Evolutionary conservation across 2,113 vertebrate genomes (phyloP).

Genomic region (Hystrix brachyura): DNA sequence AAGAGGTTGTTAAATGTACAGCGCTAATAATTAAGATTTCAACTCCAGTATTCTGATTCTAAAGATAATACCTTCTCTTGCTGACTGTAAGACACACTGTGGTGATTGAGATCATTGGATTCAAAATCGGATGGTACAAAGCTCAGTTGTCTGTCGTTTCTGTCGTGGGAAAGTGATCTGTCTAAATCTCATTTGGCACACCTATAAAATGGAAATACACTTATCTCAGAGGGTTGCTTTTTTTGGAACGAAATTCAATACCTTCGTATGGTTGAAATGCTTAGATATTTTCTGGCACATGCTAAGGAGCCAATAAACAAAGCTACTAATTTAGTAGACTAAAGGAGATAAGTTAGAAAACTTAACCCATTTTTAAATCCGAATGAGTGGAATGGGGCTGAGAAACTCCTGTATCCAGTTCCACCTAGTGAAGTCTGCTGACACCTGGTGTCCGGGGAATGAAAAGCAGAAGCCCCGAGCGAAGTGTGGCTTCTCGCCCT

Average conservation of each 20-base stretch:
- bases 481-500: background rate
- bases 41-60: background rate
- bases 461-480: background rate
- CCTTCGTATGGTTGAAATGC: background rate
- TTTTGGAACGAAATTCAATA: background rate
- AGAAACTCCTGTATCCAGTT: background rate
- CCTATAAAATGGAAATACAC: slow-evolving; percentile 18
- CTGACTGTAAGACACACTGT: no score
- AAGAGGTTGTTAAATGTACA: background rate
- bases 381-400: background rate
- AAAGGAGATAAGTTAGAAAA: background rate
- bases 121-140: background rate
- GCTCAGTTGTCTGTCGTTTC: background rate
- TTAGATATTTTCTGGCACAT: background rate
- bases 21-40: background rate
- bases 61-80: background rate
- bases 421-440: background rate
- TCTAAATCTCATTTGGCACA: background rate
- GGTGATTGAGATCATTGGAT: background rate
- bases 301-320: background rate
- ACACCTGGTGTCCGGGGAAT: background rate
- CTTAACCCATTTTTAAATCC: background rate
- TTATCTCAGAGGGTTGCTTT: background rate
- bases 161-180: background rate
- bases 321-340: slow-evolving; percentile 8